Evolutionary conservation across 2,797 vertebrate genomes (phyloP), one percentile per base, ranked within the genome.

Genomic region (Sebastes wilsoni): DNA sequence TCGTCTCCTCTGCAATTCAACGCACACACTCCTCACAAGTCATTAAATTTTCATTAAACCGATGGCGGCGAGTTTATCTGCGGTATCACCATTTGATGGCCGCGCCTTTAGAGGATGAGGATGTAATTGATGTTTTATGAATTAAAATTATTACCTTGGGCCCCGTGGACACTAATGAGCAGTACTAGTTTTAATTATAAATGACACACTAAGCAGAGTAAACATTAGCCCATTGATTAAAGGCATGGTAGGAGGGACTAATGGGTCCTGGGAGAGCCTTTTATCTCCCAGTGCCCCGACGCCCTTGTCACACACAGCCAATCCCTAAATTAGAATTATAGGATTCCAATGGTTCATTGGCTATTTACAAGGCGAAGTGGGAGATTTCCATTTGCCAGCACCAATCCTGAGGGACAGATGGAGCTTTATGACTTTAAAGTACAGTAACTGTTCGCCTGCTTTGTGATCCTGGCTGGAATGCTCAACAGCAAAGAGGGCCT

Each of bases 221-320:
- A 95, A 95, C 95, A 95, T 94, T 94, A 93, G 90, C 76, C 83
- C 83, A 94, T 95, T 94, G 95, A 96, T 95, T 94, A 90, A 94
- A 94, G 89, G 80, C 88, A 89, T 86, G 87, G 87, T 92, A 87
- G 93, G 87, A 89, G 87, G 90, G 88, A 94, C 91, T 95, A 95
- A 96, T 95, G 91, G 91, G 90, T 84, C 93, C 92, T 91, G 32
- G 1, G 95, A 94, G 94, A 92, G 88, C 83, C 64, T 89, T 95
- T 93, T 90, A 91, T 95, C 94, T 93, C 90, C 77, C 70, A 62
- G 68, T 92, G 91, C 90, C 90, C 91, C 64, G 89, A 88, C 77
- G 85, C 90, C 92, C 93, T 93, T 94, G 94, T 95, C 94, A 93
- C 91, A 91, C 88, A 78, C 70, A 89, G 75, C 89, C 92, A 93